Conservation (phyloP, 2,888 invertebrate genomes). For the Lucinisca nassula region DNA sequence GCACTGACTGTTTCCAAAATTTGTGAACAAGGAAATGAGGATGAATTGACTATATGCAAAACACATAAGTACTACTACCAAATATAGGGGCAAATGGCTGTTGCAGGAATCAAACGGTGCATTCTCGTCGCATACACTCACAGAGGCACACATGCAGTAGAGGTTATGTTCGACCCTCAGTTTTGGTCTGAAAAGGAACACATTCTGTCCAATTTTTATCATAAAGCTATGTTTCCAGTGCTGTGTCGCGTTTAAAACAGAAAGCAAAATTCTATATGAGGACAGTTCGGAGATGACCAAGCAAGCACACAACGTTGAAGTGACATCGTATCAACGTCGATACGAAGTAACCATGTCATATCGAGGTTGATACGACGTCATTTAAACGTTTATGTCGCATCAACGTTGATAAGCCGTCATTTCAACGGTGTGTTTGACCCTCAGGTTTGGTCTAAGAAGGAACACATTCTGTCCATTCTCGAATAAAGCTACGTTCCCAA, state of each 20-base stretch:
- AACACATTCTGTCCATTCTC: not conserved
- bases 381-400: too few species aligned
- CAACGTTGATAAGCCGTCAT: too few species aligned
- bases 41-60: not conserved
- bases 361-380: too few species aligned
- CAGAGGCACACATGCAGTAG: conserved; percentile 14
- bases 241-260: not conserved
- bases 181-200: not conserved
- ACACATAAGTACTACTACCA: not conserved
- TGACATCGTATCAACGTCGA: too few species aligned
- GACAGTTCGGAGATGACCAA: too few species aligned
- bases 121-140: conserved; percentile 21
- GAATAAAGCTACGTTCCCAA: not conserved
- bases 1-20: conserved; percentile 13
- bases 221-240: not conserved
- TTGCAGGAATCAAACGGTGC: not conserved
- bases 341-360: too few species aligned
- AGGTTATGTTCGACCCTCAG: conserved; percentile 12
- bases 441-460: not conserved
- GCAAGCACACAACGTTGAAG: too few species aligned
- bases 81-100: conserved; percentile 22
- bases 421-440: conserved; percentile 26
- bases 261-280: not conserved
- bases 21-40: not conserved
- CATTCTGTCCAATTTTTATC: not conserved